Base-by-base conservation (phyloP, 2,113 vertebrate species). In the Chionomys nivalis region DNA sequence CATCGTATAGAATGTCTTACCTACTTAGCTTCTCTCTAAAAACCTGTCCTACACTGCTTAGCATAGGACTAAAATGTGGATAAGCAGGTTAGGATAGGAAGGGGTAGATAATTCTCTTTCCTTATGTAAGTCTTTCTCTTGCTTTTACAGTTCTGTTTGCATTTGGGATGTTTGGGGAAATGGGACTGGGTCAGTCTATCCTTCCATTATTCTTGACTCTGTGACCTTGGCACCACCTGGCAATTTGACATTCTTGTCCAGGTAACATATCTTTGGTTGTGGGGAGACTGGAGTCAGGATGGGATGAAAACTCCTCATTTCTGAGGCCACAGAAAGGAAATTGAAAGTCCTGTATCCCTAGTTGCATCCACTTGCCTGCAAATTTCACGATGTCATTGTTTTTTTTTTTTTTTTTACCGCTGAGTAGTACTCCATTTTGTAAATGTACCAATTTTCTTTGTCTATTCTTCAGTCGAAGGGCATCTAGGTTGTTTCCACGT, bases 1-100 rank as follows among this genome's bases (percentile, higher is more conserved):
- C 26, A 39, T 44, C 65, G 61, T 65, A 11, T 13, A 55, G 61
- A 44, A 23, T 14, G 28, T 36, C 24, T 73, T 3, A 26, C 66
- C 19, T 61, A 16, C 26, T 61, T 58, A 31, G 55, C 33, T 55
- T 95, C 36, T 49, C 21, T 5, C 47, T 24, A 73, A 47, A 77
- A 79, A 47, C 7, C 12, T 12, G 1, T 23, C 63, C 14, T 85
- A 17, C 9, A 70, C 14, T 12, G 21, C 47, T 78, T 72, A 42
- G 77, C 81, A 39, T 70, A 75, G 10, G 77, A 33, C 87, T 92
- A 24, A 21, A 75, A 17, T 76, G 42, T 44, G 42, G 63, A 12
- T n/a, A 17, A 31, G 39, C 28, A 21, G 1, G 0, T 52, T 24
- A 14, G 5, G 3, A 44, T 11, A 11, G 65, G 19, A 16, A 23